phyloP scores from a whole-genome alignment of 2,797 vertebrate species.

The Bovichtus diacanthus region DNA sequence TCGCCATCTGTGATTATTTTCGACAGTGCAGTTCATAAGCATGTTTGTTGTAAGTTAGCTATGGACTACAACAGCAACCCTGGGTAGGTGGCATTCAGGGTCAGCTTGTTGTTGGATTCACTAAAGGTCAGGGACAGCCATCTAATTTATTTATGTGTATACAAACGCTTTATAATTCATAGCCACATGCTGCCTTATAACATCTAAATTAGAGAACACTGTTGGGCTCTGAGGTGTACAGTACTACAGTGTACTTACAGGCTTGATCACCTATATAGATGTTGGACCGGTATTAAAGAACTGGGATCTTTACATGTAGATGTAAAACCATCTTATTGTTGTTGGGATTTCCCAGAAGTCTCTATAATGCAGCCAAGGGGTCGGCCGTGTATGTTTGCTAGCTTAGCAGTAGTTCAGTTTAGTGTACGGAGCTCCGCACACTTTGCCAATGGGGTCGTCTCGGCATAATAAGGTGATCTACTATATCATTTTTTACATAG shows the following conservation, averaged over 20 bases:
- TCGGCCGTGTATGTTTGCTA: too few relatives aligned
- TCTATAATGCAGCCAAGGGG: neutral
- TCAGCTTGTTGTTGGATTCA: conserved; percentile 13
- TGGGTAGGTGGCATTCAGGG: conserved; percentile 17
- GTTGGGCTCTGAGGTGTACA: neutral
- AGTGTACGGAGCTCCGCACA: neutral
- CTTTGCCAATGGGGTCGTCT: neutral
- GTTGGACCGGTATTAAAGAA: neutral
- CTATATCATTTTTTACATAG: neutral
- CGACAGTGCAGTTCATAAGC: neutral
- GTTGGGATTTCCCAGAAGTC: neutral
- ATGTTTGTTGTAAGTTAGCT: neutral
- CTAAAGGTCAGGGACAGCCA: conserved; percentile 16
- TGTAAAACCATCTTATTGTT: neutral
- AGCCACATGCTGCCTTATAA: conserved; percentile 27
- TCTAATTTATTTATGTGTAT: conserved; percentile 45
- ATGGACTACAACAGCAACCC: conserved; percentile 2
- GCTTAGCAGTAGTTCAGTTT: neutral
- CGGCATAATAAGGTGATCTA: neutral
- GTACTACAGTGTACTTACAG: neutral
- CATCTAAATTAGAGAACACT: conserved; percentile 35
- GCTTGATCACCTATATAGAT: neutral
- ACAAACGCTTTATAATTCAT: conserved; percentile 48
- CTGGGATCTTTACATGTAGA: neutral
- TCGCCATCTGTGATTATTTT: neutral